phyloP scores from a whole-genome alignment of 2,888 invertebrate species.

The Prosopocoilus inquinatus region DNA sequence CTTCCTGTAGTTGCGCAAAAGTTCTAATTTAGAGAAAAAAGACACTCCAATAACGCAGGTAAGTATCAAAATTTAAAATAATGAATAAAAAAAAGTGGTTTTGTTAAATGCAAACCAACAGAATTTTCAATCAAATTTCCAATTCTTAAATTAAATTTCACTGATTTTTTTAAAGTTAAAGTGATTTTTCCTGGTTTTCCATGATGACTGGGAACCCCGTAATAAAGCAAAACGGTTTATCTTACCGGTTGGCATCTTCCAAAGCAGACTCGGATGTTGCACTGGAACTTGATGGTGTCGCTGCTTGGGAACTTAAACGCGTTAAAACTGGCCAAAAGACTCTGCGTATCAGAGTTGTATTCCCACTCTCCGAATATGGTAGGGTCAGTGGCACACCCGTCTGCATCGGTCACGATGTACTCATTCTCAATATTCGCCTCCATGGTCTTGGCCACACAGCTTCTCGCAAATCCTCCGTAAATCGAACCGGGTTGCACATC shows the following conservation, averaged over 20 bases:
- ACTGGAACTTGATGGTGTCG: conserved; percentile 92
- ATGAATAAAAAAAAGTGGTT: too few species aligned
- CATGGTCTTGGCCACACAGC: conserved; percentile 90
- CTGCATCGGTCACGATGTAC: conserved; percentile 89
- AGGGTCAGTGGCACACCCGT: conserved; percentile 91
- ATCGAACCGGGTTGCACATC: conserved; percentile 60
- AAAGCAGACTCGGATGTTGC: conserved; percentile 92
- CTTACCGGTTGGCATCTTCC: conserved; percentile 91
- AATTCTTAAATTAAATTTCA: neutral
- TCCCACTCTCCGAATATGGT: conserved; percentile 94
- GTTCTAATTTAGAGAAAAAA: too few species aligned
- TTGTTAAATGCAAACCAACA: too few species aligned
- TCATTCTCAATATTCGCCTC: conserved; percentile 86
- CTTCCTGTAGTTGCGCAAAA: too few species aligned
- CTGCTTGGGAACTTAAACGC: conserved; percentile 95
- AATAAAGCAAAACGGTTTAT: neutral
- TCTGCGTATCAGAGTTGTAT: conserved; percentile 80
- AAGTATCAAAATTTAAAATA: too few species aligned
- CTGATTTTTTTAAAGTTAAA: neutral
- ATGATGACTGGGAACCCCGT: too few species aligned
- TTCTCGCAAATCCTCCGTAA: conserved; percentile 91
- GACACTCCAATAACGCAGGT: too few species aligned
- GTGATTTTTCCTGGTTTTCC: neutral
- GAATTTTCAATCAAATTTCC: neutral
- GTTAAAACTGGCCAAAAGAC: conserved; percentile 84